These are phyloP conservation scores for Scaptomyza tumidula DNA, from an alignment of 2,888 invertebrate species.

Conservation along the genomic window DNA sequence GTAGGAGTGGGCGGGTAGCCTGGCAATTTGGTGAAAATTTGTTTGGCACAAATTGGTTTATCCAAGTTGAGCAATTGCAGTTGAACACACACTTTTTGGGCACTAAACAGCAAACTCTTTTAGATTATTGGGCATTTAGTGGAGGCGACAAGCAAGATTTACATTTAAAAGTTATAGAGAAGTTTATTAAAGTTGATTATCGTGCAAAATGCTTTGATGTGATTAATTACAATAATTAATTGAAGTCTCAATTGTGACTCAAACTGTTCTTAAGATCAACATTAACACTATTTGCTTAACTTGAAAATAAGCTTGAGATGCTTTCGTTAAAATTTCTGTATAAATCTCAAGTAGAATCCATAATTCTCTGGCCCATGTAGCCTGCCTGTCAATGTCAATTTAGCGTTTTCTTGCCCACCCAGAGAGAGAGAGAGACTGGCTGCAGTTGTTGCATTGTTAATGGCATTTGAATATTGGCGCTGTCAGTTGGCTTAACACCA, in stretches of 20 bases:
- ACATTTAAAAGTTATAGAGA: background rate
- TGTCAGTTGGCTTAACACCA: conserved; percentile 25
- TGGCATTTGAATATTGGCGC: conserved; percentile 32
- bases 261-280: background rate
- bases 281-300: background rate
- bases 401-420: conserved; percentile 5
- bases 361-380: conserved; percentile 6
- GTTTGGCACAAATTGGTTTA: conserved; percentile 63
- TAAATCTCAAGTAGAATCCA: background rate
- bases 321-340: background rate
- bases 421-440: no score
- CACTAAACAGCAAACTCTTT: conserved; percentile 44
- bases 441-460: background rate
- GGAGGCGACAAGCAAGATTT: no score
- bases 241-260: no score
- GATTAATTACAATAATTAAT: background rate
- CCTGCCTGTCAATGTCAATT: conserved; percentile 31
- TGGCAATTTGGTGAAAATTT: conserved; percentile 56
- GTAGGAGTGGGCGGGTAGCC: background rate
- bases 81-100: conserved; percentile 66
- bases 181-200: background rate
- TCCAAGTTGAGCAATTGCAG: conserved; percentile 70
- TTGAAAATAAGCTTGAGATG: background rate
- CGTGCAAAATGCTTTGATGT: background rate
- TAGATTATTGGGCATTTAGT: conserved; percentile 24